A percentile compares a stretch with the other conserved stretches of the same genome.
Evolutionary conservation across 1,140 invertebrate genomes (phyloP).

Genomic region (Drosophila varians): DNA sequence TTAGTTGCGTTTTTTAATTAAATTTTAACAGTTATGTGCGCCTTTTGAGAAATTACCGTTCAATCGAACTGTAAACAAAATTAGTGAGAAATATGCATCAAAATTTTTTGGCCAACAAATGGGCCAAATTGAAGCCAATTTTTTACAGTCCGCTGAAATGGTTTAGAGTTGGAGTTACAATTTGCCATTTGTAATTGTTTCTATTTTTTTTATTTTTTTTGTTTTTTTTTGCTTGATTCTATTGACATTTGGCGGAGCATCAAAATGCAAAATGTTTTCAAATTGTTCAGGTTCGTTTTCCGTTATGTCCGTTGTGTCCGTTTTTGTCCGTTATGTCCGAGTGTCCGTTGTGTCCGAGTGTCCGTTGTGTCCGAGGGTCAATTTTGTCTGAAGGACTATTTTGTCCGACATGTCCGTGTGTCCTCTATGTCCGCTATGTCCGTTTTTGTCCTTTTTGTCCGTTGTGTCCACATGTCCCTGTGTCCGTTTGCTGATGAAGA

Average conservation of each 20-base stretch:
- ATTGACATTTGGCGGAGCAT: constrained; percentile 10
- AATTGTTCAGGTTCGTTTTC: constrained; percentile 14
- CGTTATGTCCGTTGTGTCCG: constrained; percentile 5
- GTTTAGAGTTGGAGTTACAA: background rate
- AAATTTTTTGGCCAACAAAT: background rate
- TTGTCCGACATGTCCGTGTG: background rate
- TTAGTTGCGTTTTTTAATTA: background rate
- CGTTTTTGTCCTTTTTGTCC: constrained; percentile 11
- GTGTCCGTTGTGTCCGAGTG: constrained; percentile 1
- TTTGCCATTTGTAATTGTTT: background rate
- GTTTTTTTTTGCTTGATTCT: constrained; percentile 13
- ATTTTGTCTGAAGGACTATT: no score
- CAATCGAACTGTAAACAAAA: constrained; percentile 15
- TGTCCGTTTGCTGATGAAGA: constrained; percentile 74
- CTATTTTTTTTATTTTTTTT: background rate
- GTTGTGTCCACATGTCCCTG: background rate
- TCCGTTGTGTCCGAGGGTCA: no score
- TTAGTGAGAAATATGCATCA: background rate
- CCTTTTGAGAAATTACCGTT: constrained; percentile 7
- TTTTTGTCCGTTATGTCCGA: background rate
- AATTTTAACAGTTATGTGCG: background rate
- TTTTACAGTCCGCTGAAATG: background rate
- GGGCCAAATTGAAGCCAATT: constrained; percentile 6
- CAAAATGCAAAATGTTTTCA: constrained; percentile 31
- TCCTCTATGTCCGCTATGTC: background rate